Evolutionary conservation across 2,888 invertebrate genomes (phyloP).

Genomic region (Portevinia maculata): DNA sequence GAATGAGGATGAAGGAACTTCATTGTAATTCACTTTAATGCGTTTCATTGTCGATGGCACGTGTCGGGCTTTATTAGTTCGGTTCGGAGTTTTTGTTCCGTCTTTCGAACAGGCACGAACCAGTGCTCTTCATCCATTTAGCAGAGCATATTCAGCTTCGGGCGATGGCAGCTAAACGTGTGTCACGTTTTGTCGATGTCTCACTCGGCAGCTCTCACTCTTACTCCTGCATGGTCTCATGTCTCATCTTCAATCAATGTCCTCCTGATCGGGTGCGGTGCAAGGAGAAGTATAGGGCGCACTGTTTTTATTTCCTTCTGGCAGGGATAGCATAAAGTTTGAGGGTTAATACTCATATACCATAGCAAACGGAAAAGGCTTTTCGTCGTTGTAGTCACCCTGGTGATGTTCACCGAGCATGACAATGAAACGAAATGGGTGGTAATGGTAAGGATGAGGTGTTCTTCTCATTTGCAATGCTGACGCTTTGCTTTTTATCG

Average conservation of each 20-base stretch:
- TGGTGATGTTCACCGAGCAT: conserved; percentile 69
- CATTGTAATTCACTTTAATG: conserved; percentile 83
- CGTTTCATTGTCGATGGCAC: conserved; percentile 83
- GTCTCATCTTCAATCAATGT: conserved; percentile 67
- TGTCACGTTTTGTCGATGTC: conserved; percentile 73
- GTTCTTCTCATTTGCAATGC: conserved; percentile 52
- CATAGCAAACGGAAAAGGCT: conserved; percentile 41
- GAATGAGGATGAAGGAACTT: conserved; percentile 61
- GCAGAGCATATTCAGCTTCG: conserved; percentile 20
- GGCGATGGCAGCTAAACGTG: conserved; percentile 51
- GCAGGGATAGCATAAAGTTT: conserved; percentile 14
- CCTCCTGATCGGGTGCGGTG: conserved; percentile 4
- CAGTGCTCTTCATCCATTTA: conserved; percentile 55
- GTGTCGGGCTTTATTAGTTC: conserved; percentile 83
- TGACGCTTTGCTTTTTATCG: conserved; percentile 73
- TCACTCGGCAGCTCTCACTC: conserved; percentile 47
- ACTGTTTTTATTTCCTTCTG: conserved; percentile 45
- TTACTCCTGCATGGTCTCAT: conserved; percentile 17
- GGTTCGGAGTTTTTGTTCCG: conserved; percentile 76
- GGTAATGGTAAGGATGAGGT: conserved; percentile 2
- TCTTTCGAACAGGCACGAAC: conserved; percentile 72
- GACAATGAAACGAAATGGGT: conserved; percentile 59
- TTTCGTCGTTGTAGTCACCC: conserved; percentile 50
- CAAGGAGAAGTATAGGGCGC: conserved; percentile 36
- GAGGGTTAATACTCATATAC: neutral